Evolutionary conservation across 2,888 invertebrate species (phyloP), one percentile per base, ranked within the genome.

Genomic region (Chymomyza fuscimana): DNA sequence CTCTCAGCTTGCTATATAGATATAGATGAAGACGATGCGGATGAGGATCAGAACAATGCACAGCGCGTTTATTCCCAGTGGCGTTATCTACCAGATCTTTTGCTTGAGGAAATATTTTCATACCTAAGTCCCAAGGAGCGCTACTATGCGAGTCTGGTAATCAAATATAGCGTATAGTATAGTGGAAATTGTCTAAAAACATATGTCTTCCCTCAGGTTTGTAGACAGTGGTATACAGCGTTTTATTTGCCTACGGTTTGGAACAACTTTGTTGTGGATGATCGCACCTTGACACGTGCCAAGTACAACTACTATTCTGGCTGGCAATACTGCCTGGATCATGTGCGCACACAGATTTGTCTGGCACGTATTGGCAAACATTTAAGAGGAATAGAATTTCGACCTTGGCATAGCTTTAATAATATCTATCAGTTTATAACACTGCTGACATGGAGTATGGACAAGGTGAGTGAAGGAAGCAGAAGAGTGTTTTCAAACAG

Each of bases 351-450:
- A 0, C 95, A 96, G 76, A 92, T 94, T 73, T 96, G 96, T 80
- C 92, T 96, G 52, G 93, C 94, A 58, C 93, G 93, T 75, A 93
- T 96, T 29, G 96, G 96, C 0, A 92, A 92, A 63, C 93, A 94
- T 83, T 93, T 96, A 81, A 93, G 94, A 70, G 93, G 93, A 10
- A 91, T 97, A 40, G 93, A 95, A 16, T 94, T 97, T 77, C 93
- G 94, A 46, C 96, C 96, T 0, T 95, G 95, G 92, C 92, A 94
- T 70, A 96, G 96, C 89, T 96, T 96, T 82, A 95, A 95, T 90
- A 96, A 96, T 90, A 93, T 97, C 56, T 96, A 95, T 89, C 96
- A 96, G 89, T 97, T 97, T 87, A 95, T 97, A 94, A 95, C 95
- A 69, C 94, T 96, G 92, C 90, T 96, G n/a, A 94, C 95, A 0